Evolutionary conservation across 2,797 vertebrate genomes (phyloP).

Genomic region (Salmo trutta): DNA sequence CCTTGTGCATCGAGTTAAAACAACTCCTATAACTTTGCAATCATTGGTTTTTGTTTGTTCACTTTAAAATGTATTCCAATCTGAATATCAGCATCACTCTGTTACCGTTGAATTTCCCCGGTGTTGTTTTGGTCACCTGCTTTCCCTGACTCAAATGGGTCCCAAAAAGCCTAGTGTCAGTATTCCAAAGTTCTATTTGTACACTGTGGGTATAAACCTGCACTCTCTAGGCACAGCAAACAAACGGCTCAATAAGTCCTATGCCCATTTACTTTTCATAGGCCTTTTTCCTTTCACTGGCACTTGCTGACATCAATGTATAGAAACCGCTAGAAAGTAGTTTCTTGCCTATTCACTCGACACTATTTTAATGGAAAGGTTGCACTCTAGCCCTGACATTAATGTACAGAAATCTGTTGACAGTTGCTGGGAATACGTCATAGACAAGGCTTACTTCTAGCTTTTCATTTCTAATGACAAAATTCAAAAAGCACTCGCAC

Average conservation of each 20-base stretch:
- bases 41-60: too few species aligned
- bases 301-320: background rate
- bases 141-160: background rate
- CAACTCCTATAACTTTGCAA: background rate
- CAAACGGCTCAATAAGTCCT: background rate
- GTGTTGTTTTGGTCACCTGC: background rate
- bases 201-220: background rate
- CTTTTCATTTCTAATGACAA: background rate
- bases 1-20: too few species aligned
- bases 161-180: background rate
- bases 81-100: too few species aligned
- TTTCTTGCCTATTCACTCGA: background rate
- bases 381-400: background rate
- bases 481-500: too few species aligned
- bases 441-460: background rate
- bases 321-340: background rate
- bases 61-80: too few species aligned
- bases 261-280: background rate
- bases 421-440: background rate
- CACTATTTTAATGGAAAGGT: background rate
- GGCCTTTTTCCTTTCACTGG: background rate
- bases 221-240: background rate
- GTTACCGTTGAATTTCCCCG: too few species aligned
- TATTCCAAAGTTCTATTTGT: background rate
- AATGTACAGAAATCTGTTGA: background rate